Percentiles rank a stretch among this genome's conserved stretches.
These are phyloP conservation scores for Mastacembelus armatus DNA, from an alignment of 2,797 vertebrate genomes.

Conservation along the genomic window DNA sequence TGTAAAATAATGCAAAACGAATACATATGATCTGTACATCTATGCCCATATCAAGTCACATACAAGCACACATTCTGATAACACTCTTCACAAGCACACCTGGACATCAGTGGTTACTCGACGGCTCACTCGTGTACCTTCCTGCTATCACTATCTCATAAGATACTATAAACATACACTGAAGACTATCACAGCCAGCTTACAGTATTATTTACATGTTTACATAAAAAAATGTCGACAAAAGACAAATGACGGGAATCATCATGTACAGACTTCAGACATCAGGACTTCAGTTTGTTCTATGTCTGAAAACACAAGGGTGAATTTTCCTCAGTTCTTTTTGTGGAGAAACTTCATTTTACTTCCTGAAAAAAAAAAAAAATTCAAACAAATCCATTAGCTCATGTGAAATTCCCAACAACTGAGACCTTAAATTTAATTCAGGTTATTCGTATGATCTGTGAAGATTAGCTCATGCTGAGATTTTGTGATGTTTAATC, in stretches of 20 bases:
- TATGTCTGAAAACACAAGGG: slow-evolving; percentile 42
- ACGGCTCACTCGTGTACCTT: slow-evolving; percentile 89
- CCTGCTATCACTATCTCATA: slow-evolving; percentile 83
- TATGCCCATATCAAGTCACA: slow-evolving; percentile 59
- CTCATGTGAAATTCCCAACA: not conserved
- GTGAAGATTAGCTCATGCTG: not conserved
- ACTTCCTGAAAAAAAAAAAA: slow-evolving; percentile 86
- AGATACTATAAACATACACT: slow-evolving; percentile 87
- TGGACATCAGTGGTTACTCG: slow-evolving; percentile 89
- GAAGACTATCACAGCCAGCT: slow-evolving; percentile 85
- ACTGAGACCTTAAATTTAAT: not conserved
- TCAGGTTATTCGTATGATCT: not conserved
- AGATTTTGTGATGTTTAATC: not conserved
- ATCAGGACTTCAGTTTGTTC: slow-evolving; percentile 43
- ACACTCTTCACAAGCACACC: slow-evolving; percentile 72
- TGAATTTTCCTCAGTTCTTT: slow-evolving; percentile 88
- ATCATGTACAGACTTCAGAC: slow-evolving; percentile 41
- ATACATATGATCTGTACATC: slow-evolving; percentile 80
- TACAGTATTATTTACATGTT: slow-evolving; percentile 95
- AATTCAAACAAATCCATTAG: slow-evolving; percentile 34
- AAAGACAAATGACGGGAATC: slow-evolving; percentile 44
- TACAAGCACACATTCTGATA: slow-evolving; percentile 61
- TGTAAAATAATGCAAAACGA: slow-evolving; percentile 74
- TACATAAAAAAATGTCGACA: slow-evolving; percentile 36
- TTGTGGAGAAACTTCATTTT: slow-evolving; percentile 99